Conservation (phyloP, 2,113 vertebrate genomes). For the Nothoprocta pentlandii region DNA sequence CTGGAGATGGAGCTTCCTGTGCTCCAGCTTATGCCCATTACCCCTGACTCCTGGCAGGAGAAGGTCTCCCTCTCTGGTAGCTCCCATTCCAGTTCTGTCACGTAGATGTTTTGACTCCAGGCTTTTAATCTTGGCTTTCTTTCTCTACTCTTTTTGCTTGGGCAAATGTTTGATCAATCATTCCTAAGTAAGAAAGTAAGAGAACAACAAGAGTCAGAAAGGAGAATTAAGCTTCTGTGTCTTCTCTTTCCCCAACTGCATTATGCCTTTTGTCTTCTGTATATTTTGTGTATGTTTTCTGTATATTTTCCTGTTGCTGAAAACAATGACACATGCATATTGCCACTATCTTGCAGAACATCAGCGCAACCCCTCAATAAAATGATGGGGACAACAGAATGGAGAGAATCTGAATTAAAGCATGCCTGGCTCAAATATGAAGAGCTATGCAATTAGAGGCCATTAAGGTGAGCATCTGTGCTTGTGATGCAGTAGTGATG, state of each 20-base stretch:
- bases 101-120: neutral
- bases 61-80: neutral
- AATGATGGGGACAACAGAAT: neutral
- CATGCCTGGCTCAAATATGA: fast-evolving
- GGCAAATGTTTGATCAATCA: neutral
- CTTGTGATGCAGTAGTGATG: constrained; percentile 12
- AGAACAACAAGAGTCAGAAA: neutral
- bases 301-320: neutral
- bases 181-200: neutral
- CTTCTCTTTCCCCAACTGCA: neutral
- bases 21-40: too few species aligned
- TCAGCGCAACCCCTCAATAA: neutral
- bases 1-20: too few species aligned
- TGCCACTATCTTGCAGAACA: neutral
- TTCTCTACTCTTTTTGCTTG: neutral
- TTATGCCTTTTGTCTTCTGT: neutral
- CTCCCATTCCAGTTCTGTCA: neutral
- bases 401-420: neutral
- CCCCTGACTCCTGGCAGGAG: neutral
- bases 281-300: neutral
- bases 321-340: neutral
- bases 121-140: neutral
- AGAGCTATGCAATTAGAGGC: neutral
- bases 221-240: neutral
- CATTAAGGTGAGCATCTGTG: neutral